These are phyloP conservation scores for Hipparchia sbordonii DNA, from an alignment of 2,888 invertebrate genomes.

Conservation along the genomic window DNA sequence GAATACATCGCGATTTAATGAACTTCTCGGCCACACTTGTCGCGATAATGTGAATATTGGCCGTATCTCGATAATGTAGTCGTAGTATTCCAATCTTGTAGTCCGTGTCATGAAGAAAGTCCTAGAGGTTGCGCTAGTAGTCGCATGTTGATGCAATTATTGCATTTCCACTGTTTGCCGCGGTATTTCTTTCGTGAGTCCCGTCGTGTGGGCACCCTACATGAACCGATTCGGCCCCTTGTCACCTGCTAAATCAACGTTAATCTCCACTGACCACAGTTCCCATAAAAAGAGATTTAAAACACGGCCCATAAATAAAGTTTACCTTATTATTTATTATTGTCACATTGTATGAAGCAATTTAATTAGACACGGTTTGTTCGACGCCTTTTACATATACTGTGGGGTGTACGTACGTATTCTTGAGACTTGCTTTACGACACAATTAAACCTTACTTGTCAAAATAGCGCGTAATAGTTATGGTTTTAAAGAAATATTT, in stretches of 20 bases:
- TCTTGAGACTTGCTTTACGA: constrained; percentile 20
- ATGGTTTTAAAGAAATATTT: neutral
- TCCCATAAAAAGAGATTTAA: constrained; percentile 81
- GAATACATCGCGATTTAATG: too few species aligned
- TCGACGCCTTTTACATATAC: constrained; percentile 24
- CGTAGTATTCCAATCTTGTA: too few species aligned
- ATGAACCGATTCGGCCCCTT: constrained; percentile 38
- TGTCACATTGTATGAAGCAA: constrained; percentile 49
- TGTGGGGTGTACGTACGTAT: constrained; percentile 15
- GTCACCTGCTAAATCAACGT: constrained; percentile 67
- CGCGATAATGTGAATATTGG: too few species aligned
- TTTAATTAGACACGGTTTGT: constrained; percentile 53
- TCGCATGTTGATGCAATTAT: too few species aligned
- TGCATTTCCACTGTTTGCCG: too few species aligned
- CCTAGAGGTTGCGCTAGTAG: too few species aligned
- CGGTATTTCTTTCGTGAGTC: too few species aligned
- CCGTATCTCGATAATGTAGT: too few species aligned
- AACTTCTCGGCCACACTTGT: too few species aligned
- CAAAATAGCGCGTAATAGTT: constrained; percentile 28
- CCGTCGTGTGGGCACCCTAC: constrained; percentile 42
- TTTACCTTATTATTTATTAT: constrained; percentile 48
- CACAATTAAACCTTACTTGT: constrained; percentile 35
- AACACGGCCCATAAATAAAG: constrained; percentile 54
- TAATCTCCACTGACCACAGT: constrained; percentile 72
- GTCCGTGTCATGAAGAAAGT: too few species aligned